Percentiles rank a stretch among this genome's conserved stretches.
Evolutionary conservation across 2,113 vertebrate genomes (phyloP).

Genomic region (Heptranchias perlo): DNA sequence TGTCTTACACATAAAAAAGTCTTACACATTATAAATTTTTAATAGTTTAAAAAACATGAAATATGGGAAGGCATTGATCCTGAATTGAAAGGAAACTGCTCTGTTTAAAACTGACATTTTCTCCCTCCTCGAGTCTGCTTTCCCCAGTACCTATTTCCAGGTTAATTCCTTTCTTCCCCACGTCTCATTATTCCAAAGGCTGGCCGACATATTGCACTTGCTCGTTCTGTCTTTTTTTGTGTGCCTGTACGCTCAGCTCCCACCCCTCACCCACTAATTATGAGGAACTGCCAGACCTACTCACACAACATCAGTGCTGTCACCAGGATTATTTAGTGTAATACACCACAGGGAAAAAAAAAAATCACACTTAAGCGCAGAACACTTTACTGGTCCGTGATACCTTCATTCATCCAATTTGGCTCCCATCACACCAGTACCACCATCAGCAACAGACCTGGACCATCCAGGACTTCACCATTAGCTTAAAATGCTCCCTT

Average conservation of each 20-base stretch:
- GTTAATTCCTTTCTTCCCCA: neutral
- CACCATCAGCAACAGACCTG: neutral
- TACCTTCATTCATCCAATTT: neutral
- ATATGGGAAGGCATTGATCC: neutral
- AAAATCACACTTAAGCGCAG: neutral
- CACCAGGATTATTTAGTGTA: neutral
- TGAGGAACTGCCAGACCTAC: neutral
- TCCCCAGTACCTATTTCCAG: neutral
- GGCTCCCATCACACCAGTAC: neutral
- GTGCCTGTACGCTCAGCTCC: neutral
- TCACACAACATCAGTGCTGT: neutral
- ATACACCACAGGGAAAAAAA: neutral
- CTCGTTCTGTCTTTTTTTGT: neutral
- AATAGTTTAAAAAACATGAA: neutral
- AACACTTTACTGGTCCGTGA: neutral
- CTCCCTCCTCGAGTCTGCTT: neutral
- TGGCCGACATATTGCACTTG: neutral
- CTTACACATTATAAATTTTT: neutral
- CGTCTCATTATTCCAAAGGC: neutral
- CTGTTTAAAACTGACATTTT: neutral
- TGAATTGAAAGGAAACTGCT: neutral
- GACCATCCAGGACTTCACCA: neutral
- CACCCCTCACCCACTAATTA: neutral
- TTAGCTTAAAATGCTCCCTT: neutral
- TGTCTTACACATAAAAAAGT: neutral